These are phyloP conservation scores for Pterobdella sp. DNA, from an alignment of 2,888 invertebrate genomes.

Conservation along the genomic window DNA sequence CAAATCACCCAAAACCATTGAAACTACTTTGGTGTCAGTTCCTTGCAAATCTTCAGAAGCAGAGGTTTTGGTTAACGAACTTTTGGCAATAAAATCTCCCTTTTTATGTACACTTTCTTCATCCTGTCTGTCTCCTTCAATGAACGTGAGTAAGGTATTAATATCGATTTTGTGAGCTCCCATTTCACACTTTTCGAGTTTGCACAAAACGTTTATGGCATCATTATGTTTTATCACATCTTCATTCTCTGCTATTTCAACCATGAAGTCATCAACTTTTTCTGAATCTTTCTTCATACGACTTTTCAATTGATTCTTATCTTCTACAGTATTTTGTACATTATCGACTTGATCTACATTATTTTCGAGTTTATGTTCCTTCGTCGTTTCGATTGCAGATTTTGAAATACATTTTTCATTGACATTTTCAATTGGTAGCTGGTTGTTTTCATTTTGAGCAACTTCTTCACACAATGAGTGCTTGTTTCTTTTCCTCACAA, in stretches of 20 bases:
- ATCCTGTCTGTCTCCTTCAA: neutral
- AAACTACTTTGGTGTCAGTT: neutral
- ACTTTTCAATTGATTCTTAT: neutral
- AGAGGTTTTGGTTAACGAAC: neutral
- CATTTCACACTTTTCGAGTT: neutral
- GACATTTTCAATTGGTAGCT: too few species aligned
- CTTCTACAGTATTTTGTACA: neutral
- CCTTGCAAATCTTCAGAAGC: neutral
- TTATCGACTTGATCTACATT: neutral
- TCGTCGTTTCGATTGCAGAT: neutral
- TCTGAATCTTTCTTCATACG: neutral
- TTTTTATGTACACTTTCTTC: neutral
- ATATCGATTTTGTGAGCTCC: neutral
- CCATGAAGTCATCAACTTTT: neutral
- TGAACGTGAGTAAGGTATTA: neutral
- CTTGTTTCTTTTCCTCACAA: conserved; percentile 5
- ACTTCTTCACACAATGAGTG: neutral
- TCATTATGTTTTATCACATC: neutral
- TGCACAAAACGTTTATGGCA: neutral
- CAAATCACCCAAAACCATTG: neutral
- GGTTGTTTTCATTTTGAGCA: neutral
- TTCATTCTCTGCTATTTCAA: neutral
- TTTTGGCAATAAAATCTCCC: neutral
- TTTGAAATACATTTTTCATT: too few species aligned
- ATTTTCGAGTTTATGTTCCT: neutral